phyloP scores from a whole-genome alignment of 2,888 invertebrate genomes.

The Fissipunctia ypsillon region DNA sequence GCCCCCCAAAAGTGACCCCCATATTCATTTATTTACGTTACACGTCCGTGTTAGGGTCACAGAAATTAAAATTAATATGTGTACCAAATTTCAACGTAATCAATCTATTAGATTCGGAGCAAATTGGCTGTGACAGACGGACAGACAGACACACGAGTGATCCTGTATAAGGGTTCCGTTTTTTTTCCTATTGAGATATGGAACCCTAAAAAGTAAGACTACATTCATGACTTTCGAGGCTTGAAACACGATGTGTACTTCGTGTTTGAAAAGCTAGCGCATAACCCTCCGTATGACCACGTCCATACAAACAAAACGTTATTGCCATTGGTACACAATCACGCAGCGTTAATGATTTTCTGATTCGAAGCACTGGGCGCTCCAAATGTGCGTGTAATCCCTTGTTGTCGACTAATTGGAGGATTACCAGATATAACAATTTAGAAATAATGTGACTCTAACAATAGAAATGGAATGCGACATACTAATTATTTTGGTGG shows the following conservation, averaged over 20 bases:
- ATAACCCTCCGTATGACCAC: not conserved
- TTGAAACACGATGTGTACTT: not conserved
- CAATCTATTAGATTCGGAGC: too few species aligned
- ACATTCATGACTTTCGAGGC: not conserved
- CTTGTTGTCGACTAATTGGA: conserved; percentile 43
- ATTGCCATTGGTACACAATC: conserved; percentile 14
- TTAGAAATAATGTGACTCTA: conserved; percentile 59
- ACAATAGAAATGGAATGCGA: conserved; percentile 70
- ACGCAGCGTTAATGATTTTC: conserved; percentile 40
- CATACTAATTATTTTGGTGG: conserved; percentile 69
- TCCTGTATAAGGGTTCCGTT: too few species aligned
- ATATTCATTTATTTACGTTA: too few species aligned
- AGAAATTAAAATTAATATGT: too few species aligned
- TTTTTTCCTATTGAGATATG: too few species aligned
- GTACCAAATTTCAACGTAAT: too few species aligned
- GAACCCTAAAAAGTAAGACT: too few species aligned
- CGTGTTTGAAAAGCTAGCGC: not conserved
- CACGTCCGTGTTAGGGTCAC: too few species aligned
- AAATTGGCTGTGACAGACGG: too few species aligned
- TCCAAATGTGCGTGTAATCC: conserved; percentile 45
- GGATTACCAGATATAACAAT: conserved; percentile 47
- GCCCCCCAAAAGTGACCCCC: too few species aligned
- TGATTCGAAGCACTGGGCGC: conserved; percentile 39
- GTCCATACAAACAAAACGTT: conserved; percentile 2
- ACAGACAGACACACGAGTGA: too few species aligned